A percentile compares a stretch with the other conserved stretches of the same genome.
These are phyloP conservation scores for Corvus cornix DNA, from an alignment of 2,113 vertebrate genomes.

Conservation along the genomic window DNA sequence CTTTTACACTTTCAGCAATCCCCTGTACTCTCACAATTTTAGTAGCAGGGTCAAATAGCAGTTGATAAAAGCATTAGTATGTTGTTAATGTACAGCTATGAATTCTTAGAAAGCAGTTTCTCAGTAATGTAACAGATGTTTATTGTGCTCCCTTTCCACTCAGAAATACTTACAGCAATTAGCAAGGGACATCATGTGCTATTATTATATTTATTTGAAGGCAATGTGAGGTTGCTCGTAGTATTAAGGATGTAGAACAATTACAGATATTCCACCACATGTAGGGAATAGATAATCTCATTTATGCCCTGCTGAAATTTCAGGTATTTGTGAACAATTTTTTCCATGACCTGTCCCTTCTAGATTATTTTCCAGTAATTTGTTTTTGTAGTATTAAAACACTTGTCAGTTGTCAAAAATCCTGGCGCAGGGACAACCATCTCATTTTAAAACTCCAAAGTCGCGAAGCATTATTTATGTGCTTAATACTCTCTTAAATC, in stretches of 20 bases:
- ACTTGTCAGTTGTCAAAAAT: background rate
- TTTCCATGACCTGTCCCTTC: background rate
- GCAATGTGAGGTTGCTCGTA: background rate
- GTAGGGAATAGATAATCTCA: background rate
- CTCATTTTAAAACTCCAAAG: background rate
- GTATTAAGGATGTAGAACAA: background rate
- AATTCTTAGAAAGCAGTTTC: conserved; percentile 22
- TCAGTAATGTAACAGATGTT: background rate
- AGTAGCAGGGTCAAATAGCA: background rate
- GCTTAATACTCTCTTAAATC: background rate
- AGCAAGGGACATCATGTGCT: background rate
- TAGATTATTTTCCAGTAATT: background rate
- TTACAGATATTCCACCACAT: background rate
- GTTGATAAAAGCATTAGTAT: background rate
- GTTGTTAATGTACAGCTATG: background rate
- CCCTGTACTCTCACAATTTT: background rate
- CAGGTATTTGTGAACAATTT: background rate
- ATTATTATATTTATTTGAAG: background rate
- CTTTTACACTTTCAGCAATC: background rate
- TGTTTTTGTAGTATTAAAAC: background rate
- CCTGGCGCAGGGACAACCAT: background rate
- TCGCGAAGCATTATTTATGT: background rate
- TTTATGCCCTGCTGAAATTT: background rate
- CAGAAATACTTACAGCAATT: background rate
- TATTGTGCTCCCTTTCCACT: background rate